Evolutionary conservation across 2,797 vertebrate species (phyloP), one percentile per base, ranked within the genome.

Genomic region (Epinephelus awoara): DNA sequence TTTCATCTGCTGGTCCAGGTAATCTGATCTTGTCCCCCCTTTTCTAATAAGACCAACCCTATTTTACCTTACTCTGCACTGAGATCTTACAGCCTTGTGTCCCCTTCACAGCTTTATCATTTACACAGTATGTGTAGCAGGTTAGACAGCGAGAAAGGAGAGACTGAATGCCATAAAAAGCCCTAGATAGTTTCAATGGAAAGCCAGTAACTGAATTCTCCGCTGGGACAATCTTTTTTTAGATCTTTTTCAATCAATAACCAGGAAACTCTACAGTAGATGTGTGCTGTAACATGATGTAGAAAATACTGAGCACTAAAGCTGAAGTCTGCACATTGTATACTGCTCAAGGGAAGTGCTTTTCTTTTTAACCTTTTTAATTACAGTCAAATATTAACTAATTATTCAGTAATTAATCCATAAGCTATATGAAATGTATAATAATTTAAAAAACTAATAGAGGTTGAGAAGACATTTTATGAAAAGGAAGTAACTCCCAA

Each of bases 1-100:
- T 18, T 68, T 66, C 4, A 59, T 71, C 27, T 29, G 34, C 23
- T 63, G 34, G 21, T 50, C 57, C 54, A 67, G 46, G 70, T 67
- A 50, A 61, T 42, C 11, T 42, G 13, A 49, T 29, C 47, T 54
- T 57, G 2, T 18, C 6, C 6, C 18, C 19, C 6, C 17, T 25
- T 49, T 34, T 54, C 25, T 44, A 58, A 18, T 52, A 21, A 34
- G 49, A 27, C 44, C 38, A 52, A 58, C 8, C 17, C 25, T 5
- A 42, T 68, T 63, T 75, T 27, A 58, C 46, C 29, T 46, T 10
- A 27, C 44, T n/a, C n/a, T 38, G 12, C 27, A 50, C 6, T 40
- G 19, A 79, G 19, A 49, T 42, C 17, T 47, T 29, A 18, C 6
- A 25, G 42, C 63, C 40, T 5, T 52, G 9, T 27, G 46, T n/a